Conservation (phyloP, 2,888 invertebrate genomes). For the Polydrusus tereticollis region DNA sequence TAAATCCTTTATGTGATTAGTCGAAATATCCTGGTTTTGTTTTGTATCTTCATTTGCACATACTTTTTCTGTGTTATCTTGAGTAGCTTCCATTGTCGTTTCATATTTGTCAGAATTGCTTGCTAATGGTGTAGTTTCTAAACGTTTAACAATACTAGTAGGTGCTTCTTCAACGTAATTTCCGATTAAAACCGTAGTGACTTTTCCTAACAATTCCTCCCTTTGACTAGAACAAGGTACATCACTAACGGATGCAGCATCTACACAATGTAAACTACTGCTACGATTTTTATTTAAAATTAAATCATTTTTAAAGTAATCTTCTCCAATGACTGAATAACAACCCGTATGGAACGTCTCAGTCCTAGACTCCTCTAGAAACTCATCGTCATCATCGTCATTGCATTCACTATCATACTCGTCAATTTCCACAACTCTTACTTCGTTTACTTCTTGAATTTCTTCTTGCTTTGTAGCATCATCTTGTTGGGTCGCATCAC, state of each 20-base stretch:
- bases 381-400: slow-evolving; percentile 49
- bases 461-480: slow-evolving; percentile 24
- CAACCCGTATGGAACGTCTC: not conserved
- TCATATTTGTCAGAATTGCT: not conserved
- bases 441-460: slow-evolving; percentile 45
- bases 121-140: too few relatives aligned
- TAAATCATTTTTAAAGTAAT: not conserved
- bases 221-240: too few relatives aligned
- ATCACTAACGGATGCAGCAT: not conserved
- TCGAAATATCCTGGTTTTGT: not conserved
- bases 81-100: not conserved
- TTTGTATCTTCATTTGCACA: not conserved
- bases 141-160: too few relatives aligned
- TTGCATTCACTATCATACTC: slow-evolving; percentile 43
- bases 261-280: not conserved
- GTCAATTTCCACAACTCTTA: slow-evolving; percentile 53
- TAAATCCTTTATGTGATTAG: not conserved
- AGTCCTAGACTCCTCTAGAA: slow-evolving; percentile 37
- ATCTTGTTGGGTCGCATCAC: too few relatives aligned
- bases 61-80: not conserved
- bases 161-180: too few relatives aligned
- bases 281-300: not conserved
- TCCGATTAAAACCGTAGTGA: too few relatives aligned
- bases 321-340: not conserved
- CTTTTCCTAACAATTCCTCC: too few relatives aligned